Conservation (phyloP, 1,140 invertebrate species). For the Drosophila auraria region DNA sequence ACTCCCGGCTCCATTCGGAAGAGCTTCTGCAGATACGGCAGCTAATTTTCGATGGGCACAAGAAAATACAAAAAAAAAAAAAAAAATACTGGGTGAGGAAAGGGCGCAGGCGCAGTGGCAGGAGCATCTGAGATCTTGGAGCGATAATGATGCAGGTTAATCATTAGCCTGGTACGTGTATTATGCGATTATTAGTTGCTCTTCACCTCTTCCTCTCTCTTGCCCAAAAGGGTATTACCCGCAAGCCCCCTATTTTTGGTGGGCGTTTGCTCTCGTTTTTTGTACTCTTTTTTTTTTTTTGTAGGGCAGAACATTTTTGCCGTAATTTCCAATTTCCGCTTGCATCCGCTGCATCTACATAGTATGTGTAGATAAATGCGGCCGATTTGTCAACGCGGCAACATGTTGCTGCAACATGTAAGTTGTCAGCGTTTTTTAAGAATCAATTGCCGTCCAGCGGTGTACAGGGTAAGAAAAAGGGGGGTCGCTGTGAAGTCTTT, state of each 20-base stretch:
- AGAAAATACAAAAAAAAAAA: slow-evolving; percentile 38
- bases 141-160: slow-evolving; percentile 84
- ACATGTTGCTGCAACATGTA: slow-evolving; percentile 77
- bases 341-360: slow-evolving; percentile 35
- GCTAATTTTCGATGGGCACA: slow-evolving; percentile 74
- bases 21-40: slow-evolving; percentile 84
- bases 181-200: slow-evolving; percentile 82
- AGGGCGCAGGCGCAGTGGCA: not conserved
- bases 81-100: slow-evolving; percentile 7
- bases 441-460: slow-evolving; percentile 75
- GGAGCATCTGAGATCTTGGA: slow-evolving; percentile 64
- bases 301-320: slow-evolving; percentile 37
- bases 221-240: slow-evolving; percentile 34
- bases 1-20: slow-evolving; percentile 50
- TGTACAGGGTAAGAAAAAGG: slow-evolving; percentile 2
- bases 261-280: slow-evolving; percentile 60
- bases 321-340: slow-evolving; percentile 84
- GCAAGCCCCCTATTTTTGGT: slow-evolving; percentile 47
- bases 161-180: slow-evolving; percentile 83
- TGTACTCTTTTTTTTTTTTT: not conserved
- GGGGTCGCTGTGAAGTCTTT: not conserved
- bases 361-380: slow-evolving; percentile 8
- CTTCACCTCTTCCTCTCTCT: slow-evolving; percentile 6
- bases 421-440: slow-evolving; percentile 79
- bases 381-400: slow-evolving; percentile 77